Conservation (phyloP, 2,113 vertebrate species). For the Sebastes fasciatus region DNA sequence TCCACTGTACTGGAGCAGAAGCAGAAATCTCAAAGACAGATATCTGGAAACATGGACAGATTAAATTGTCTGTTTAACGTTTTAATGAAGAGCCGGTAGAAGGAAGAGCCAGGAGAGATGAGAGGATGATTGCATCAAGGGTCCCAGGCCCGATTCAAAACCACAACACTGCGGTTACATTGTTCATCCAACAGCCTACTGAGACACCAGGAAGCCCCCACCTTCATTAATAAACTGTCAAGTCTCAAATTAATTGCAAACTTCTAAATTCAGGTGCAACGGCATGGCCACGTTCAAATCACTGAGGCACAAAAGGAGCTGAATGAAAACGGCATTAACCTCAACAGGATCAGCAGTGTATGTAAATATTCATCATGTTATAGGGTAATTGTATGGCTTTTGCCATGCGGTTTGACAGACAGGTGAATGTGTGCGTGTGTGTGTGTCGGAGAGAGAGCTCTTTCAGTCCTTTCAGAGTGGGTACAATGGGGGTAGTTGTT, state of each 20-base stretch:
- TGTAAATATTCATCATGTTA: slow-evolving; percentile 65
- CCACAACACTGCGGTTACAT: neutral
- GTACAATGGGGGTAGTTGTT: slow-evolving; percentile 76
- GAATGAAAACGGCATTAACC: slow-evolving; percentile 62
- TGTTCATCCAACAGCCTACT: neutral
- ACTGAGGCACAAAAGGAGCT: slow-evolving; percentile 17
- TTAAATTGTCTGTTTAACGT: neutral
- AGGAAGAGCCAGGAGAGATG: neutral
- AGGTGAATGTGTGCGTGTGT: slow-evolving; percentile 51
- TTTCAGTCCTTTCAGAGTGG: slow-evolving; percentile 64
- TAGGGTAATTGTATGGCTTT: slow-evolving; percentile 56
- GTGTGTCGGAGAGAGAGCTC: slow-evolving; percentile 19
- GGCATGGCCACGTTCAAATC: slow-evolving; percentile 2
- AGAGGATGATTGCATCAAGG: slow-evolving; percentile 3
- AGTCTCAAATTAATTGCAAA: slow-evolving; percentile 34
- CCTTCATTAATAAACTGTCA: slow-evolving; percentile 48
- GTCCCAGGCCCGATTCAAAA: neutral
- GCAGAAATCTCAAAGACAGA: neutral
- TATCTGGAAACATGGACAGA: neutral
- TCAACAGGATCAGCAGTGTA: slow-evolving; percentile 54
- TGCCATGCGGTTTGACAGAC: slow-evolving; percentile 62
- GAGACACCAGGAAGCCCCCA: slow-evolving; percentile 2
- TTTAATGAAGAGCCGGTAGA: neutral
- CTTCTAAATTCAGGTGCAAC: slow-evolving; percentile 33
- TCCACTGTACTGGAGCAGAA: neutral